These are phyloP conservation scores for Myotis vivesi DNA, from an alignment of 2,797 vertebrate genomes.

Conservation along the genomic window DNA sequence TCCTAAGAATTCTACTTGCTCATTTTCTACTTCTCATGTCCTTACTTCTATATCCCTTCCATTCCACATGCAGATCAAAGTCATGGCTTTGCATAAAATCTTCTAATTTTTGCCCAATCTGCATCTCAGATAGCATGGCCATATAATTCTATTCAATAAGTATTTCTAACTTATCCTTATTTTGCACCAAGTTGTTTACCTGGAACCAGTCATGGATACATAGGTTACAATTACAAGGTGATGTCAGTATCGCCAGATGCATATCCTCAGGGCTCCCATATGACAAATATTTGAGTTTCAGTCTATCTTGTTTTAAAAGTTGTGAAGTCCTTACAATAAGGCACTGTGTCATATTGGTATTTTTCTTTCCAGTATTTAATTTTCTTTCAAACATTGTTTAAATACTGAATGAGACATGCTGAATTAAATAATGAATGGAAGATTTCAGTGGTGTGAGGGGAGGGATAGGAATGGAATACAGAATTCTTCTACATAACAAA, in stretches of 20 bases:
- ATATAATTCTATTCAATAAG: background rate
- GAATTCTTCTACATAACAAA: background rate
- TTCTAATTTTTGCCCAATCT: background rate
- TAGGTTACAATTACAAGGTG: background rate
- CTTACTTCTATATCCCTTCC: background rate
- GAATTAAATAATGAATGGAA: constrained; percentile 6
- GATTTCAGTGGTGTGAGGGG: background rate
- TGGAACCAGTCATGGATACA: background rate
- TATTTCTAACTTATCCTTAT: background rate
- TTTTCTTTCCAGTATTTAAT: background rate
- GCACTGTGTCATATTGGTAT: background rate
- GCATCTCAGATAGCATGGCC: background rate
- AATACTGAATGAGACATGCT: background rate
- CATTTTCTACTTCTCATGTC: background rate
- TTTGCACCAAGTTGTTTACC: background rate
- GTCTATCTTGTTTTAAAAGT: background rate
- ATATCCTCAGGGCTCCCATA: background rate
- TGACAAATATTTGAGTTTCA: background rate
- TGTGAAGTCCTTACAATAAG: background rate
- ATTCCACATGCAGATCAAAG: background rate
- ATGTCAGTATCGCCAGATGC: background rate
- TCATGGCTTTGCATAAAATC: background rate
- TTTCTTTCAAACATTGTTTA: background rate
- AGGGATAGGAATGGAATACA: background rate
- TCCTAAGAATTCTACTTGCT: background rate